Evolutionary conservation across 64 coral and sea anemone genomes (phyloP).

Genomic region (Porites australiensis): DNA sequence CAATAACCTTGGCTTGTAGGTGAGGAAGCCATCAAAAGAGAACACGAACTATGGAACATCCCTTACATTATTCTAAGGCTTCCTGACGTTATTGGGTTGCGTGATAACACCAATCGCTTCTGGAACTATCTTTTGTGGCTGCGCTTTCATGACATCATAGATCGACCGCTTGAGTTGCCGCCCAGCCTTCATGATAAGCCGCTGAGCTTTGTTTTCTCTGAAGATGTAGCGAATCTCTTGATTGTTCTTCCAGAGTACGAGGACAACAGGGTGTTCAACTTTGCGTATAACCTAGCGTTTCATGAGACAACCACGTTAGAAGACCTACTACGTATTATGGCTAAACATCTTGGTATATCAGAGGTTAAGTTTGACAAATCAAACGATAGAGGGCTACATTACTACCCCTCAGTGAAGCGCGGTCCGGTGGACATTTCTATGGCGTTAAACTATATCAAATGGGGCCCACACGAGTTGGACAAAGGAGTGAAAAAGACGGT

Average conservation of each 20-base stretch:
- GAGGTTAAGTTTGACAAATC: slow-evolving; percentile 72
- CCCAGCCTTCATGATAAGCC: slow-evolving; percentile 54
- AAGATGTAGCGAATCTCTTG: slow-evolving; percentile 78
- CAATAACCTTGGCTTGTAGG: neutral
- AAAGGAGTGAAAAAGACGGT: slow-evolving; percentile 68
- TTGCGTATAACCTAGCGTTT: slow-evolving; percentile 93
- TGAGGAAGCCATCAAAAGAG: slow-evolving; percentile 72
- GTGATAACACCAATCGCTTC: slow-evolving; percentile 92
- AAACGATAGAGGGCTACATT: neutral
- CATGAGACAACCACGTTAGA: slow-evolving; percentile 75
- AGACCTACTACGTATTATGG: slow-evolving; percentile 77
- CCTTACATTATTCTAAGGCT: slow-evolving; percentile 73
- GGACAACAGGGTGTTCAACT: slow-evolving; percentile 47
- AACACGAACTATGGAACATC: slow-evolving; percentile 53
- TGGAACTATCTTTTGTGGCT: slow-evolving; percentile 96
- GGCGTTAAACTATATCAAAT: slow-evolving; percentile 56
- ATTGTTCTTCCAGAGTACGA: slow-evolving; percentile 46
- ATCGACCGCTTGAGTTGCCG: slow-evolving; percentile 57
- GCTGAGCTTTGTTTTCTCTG: slow-evolving; percentile 79
- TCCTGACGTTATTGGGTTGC: slow-evolving; percentile 92
- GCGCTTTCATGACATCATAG: slow-evolving; percentile 74
- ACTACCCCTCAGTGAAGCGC: slow-evolving; percentile 79
- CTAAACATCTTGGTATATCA: slow-evolving; percentile 65
- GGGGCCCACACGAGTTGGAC: slow-evolving; percentile 74
- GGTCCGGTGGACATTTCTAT: slow-evolving; percentile 85